phyloP scores from a whole-genome alignment of 2,113 vertebrate species.

The Leucopsar rothschildi region DNA sequence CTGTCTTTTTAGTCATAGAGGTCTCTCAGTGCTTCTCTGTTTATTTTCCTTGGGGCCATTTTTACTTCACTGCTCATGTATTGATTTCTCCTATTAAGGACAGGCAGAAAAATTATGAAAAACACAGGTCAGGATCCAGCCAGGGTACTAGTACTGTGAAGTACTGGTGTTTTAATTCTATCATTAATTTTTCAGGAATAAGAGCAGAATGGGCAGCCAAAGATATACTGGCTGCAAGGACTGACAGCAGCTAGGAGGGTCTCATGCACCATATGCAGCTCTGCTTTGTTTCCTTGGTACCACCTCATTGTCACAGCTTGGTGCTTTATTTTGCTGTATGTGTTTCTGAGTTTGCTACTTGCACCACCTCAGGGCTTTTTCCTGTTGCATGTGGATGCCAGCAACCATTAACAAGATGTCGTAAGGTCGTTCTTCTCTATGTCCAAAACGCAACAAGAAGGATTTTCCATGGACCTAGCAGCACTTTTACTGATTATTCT shows the following conservation, averaged over 20 bases:
- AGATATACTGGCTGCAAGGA: accelerated
- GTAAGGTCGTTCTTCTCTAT: background rate
- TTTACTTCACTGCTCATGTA: background rate
- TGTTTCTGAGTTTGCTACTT: background rate
- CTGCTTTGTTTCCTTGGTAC: background rate
- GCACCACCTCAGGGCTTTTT: background rate
- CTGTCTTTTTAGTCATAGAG: background rate
- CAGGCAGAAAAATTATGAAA: background rate
- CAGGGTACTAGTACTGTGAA: background rate
- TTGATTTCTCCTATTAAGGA: background rate
- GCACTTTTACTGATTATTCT: background rate
- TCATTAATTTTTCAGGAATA: background rate
- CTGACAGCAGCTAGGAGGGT: background rate
- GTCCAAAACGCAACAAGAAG: background rate
- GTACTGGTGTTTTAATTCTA: background rate
- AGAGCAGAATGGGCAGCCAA: background rate
- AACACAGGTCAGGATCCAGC: background rate
- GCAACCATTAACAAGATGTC: background rate
- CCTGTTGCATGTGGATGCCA: background rate
- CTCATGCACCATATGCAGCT: background rate
- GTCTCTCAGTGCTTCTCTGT: background rate
- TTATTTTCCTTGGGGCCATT: background rate
- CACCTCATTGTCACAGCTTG: background rate
- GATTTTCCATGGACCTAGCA: background rate
- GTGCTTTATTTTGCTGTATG: background rate